phyloP scores from a whole-genome alignment of 2,113 vertebrate genomes.

The Nothocercus julius region DNA sequence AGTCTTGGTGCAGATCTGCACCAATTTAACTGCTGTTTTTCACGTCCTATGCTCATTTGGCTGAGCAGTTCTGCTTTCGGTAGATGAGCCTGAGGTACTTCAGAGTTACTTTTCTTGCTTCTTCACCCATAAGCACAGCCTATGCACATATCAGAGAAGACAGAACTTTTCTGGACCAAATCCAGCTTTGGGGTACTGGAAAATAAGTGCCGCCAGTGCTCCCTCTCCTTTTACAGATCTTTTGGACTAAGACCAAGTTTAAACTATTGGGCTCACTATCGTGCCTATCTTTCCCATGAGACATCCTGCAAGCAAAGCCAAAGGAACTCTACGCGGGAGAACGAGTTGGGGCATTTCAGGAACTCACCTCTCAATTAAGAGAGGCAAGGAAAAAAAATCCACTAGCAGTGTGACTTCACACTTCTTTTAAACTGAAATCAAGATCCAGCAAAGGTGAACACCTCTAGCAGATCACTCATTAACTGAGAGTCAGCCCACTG shows the following conservation, averaged over 20 bases:
- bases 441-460: background rate
- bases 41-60: background rate
- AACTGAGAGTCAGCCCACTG: background rate
- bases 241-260: background rate
- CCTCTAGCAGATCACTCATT: background rate
- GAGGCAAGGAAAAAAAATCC: background rate
- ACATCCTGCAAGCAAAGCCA: background rate
- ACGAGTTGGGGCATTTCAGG: background rate
- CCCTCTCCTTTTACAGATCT: background rate
- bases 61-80: background rate
- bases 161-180: background rate
- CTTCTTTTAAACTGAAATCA: background rate
- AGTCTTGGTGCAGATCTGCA: background rate
- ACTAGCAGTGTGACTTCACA: background rate
- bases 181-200: background rate
- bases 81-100: background rate
- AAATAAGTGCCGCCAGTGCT: background rate
- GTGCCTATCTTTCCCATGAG: background rate
- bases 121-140: background rate
- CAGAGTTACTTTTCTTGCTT: background rate
- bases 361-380: background rate
- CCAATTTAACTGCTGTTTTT: background rate
- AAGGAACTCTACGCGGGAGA: background rate
- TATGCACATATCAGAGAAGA: background rate
- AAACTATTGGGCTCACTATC: accelerated